Evolutionary conservation across 2,113 vertebrate genomes (phyloP).

Genomic region (Hoplias malabaricus): DNA sequence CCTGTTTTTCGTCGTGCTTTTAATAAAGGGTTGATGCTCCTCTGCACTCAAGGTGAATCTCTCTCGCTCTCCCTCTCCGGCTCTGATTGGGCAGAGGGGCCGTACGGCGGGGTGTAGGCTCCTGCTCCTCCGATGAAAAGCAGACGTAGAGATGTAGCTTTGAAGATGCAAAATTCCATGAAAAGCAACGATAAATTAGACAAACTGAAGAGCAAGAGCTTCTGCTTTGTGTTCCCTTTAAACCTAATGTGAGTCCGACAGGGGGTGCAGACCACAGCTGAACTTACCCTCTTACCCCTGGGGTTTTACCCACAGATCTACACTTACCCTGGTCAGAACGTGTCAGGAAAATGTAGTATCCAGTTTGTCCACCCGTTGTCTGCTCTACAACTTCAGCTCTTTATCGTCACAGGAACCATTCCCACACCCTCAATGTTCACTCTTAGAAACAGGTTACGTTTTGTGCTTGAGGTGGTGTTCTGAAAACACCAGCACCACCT

Average conservation of each 20-base stretch:
- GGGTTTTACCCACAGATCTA: no score
- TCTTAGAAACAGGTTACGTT: no score
- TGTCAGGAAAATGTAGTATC: no score
- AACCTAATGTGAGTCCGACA: constrained; percentile 64
- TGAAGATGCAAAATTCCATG: constrained; percentile 67
- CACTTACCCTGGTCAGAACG: no score
- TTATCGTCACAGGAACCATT: no score
- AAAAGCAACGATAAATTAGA: constrained; percentile 65
- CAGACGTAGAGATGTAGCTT: constrained; percentile 63
- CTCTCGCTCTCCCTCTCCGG: constrained; percentile 9
- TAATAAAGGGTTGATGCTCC: constrained; percentile 66
- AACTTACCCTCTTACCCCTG: no score
- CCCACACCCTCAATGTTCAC: no score
- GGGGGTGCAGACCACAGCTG: no score
- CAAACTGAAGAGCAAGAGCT: constrained; percentile 60
- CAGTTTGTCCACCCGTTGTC: no score
- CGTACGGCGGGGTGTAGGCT: neutral
- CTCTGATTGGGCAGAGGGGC: constrained; percentile 28
- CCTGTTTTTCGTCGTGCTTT: constrained; percentile 50
- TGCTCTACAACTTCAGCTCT: no score
- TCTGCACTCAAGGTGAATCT: constrained; percentile 60
- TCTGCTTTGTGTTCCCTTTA: constrained; percentile 63
- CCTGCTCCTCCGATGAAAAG: constrained; percentile 54
- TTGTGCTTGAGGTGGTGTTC: no score
- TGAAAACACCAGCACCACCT: no score